Evolutionary conservation across 2,113 vertebrate genomes (phyloP).

Genomic region (Panthera tigris): DNA sequence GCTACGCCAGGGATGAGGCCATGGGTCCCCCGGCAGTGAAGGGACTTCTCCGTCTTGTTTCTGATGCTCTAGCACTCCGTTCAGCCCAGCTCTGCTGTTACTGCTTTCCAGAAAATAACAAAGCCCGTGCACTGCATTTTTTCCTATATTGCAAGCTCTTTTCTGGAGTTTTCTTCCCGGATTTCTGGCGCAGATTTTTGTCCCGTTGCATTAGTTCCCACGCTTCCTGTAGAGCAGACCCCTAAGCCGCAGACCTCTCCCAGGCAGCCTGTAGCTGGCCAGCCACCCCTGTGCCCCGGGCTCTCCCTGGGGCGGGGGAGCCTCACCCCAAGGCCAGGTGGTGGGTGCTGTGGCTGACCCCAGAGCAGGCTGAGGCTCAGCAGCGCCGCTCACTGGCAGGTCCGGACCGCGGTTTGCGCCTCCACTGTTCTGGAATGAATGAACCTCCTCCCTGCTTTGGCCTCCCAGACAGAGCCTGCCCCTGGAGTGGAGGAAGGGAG

Average conservation of each 20-base stretch:
- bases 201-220: neutral
- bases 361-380: accelerated
- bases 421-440: neutral
- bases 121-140: accelerated
- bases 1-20: neutral
- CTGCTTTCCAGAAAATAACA: neutral
- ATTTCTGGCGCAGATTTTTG: neutral
- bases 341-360: neutral
- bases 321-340: neutral
- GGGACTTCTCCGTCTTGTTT: neutral
- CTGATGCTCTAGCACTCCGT: neutral
- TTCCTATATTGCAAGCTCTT: neutral
- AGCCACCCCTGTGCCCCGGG: accelerated
- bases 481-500: neutral
- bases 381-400: neutral
- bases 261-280: accelerated
- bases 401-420: no score
- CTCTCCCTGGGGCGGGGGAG: neutral
- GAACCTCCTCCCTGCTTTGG: accelerated
- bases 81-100: neutral
- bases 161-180: neutral
- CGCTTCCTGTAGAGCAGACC: neutral
- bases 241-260: accelerated
- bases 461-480: neutral
- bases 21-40: accelerated